A percentile compares a stretch with the other conserved stretches of the same genome.
Conservation (phyloP, 2,113 vertebrate species). For the Empidonax traillii region DNA sequence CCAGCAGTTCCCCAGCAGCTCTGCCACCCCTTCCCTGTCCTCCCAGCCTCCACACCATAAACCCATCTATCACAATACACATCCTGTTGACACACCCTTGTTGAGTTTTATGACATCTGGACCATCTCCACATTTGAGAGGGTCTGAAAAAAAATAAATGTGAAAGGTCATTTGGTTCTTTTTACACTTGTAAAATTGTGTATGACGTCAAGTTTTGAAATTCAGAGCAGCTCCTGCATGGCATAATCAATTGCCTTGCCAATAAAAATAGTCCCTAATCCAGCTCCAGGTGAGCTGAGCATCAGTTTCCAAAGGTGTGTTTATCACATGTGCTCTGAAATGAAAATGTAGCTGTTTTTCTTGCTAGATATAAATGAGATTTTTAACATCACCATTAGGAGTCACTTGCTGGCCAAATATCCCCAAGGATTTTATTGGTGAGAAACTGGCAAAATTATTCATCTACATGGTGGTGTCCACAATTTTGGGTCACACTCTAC, state of each 20-base stretch:
- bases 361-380: not conserved
- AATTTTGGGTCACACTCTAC: not conserved
- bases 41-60: not conserved
- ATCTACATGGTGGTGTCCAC: not conserved
- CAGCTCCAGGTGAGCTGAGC: not conserved
- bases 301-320: slow-evolving; percentile 44
- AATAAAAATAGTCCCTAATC: not conserved
- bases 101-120: not conserved
- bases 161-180: not conserved
- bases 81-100: no score
- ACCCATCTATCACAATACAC: not conserved
- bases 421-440: not conserved
- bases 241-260: not conserved
- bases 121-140: not conserved
- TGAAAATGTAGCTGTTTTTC: slow-evolving; percentile 33
- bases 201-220: not conserved
- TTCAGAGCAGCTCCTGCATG: not conserved
- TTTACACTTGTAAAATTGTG: not conserved
- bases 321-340: slow-evolving; percentile 49
- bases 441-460: not conserved
- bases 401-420: slow-evolving; percentile 1
- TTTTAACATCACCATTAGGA: not conserved
- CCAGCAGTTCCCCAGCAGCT: not conserved
- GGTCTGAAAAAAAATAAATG: not conserved
- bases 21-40: not conserved